Evolutionary conservation across 2,797 vertebrate genomes (phyloP), one percentile per base, ranked within the genome.

Genomic region (Jordanella pulchra): DNA sequence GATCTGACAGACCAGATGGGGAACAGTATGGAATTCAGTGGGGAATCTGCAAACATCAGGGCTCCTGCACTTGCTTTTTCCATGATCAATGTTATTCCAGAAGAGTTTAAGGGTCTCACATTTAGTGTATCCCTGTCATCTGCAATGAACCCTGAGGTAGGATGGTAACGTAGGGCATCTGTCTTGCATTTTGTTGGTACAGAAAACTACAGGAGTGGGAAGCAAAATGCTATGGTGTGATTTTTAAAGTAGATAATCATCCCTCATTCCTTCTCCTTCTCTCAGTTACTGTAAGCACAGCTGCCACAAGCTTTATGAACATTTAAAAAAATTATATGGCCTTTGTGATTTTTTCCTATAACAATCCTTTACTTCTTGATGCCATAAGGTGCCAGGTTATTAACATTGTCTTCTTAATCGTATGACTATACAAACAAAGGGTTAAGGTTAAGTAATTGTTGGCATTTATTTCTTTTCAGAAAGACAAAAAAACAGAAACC

Each of bases 81-180:
- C 67, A 82, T 97, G 82, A 17, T 93, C 25, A 82, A 83, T 4
- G 88, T 93, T 10, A 89, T 94, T 35, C 85, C 90, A 70, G 72
- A 79, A 0, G 13, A 27, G 1, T 98, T 96, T 89, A 86, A 72
- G 42, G 96, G 96, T 53, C 76, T 97, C 50, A 94, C 94, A 32
- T 97, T 98, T 65, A 93, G 92, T 0, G 92, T 96, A 13, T 89
- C 81, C 3, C 86, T 92, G 25, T 63, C 87, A 45, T 12, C 45
- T 35, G 28, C 48, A 53, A 42, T 73, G 71, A 69, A 71, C 68
- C 95, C 95, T 48, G 66, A 96, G 95, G 96, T 97, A 74, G 94
- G 92, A 69, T 2, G 21, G 2, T 64, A 25, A 14, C 18, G 17
- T 61, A 7, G 9, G 23, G 23, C 11, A 25, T 54, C n/a, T 54